A percentile compares a stretch with the other conserved stretches of the same genome.
phyloP scores from a whole-genome alignment of 2,797 vertebrate genomes.

The Chiroxiphia lanceolata region DNA sequence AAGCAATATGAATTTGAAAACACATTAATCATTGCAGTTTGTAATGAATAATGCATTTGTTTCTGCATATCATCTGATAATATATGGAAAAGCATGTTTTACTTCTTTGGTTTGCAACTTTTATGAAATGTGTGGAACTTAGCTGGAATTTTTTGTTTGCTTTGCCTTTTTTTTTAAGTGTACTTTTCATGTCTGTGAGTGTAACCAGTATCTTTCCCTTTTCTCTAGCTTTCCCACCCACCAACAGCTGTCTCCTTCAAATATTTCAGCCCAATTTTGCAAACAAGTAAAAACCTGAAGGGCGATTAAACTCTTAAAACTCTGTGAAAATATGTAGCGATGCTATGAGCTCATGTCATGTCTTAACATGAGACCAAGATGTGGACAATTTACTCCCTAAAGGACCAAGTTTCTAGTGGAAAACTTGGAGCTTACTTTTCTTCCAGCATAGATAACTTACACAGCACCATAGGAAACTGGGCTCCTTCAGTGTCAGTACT shows the following conservation, averaged over 20 bases:
- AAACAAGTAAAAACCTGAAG: background rate
- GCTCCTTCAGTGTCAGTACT: background rate
- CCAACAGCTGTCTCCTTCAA: background rate
- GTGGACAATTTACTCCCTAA: background rate
- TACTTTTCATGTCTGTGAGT: background rate
- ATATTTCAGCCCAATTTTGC: background rate
- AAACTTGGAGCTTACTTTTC: background rate
- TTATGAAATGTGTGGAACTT: background rate
- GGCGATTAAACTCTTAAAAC: background rate
- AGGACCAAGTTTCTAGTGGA: background rate
- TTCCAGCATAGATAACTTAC: background rate
- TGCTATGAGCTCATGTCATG: background rate
- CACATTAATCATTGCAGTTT: constrained; percentile 47
- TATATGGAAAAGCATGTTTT: constrained; percentile 16
- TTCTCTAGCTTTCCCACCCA: background rate
- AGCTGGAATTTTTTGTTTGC: background rate
- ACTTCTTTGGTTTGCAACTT: background rate
- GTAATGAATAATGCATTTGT: constrained; percentile 63
- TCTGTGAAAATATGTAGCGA: background rate
- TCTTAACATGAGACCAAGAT: background rate
- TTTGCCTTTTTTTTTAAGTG: background rate
- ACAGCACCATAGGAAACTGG: background rate
- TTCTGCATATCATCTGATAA: constrained; percentile 32
- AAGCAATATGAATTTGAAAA: constrained; percentile 29
- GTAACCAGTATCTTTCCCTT: background rate